Base-by-base conservation (phyloP, 92 coral and sea anemone genomes). In the Pocillopora grandis region DNA sequence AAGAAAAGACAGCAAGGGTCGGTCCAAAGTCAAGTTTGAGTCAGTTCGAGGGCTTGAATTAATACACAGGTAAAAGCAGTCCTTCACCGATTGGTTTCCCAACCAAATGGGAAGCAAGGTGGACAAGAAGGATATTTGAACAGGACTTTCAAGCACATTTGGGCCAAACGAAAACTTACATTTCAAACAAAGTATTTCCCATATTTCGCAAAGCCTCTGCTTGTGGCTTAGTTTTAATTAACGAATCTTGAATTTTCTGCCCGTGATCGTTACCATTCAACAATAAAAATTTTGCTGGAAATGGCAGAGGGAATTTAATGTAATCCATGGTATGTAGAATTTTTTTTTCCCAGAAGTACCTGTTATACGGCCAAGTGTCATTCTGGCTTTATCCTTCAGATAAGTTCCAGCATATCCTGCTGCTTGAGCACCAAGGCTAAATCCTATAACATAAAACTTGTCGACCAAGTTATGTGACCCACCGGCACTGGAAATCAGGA, bases 381-480 rank as follows among this genome's bases (percentile, higher is more conserved):
- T 71, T 20, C 75, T 42, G 52, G 52, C 66, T 10, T 68, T 19
- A 71, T 59, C 57, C 69, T 82, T 72, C 77, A 89, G 79, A 58
- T 76, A 17, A 58, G 66, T 73, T n/a, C 95, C 95, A 63, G 93
- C 93, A 52, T 89, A 87, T 8, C 95, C 95, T 66, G 91, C 92
- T 12, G 85, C 73, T 16, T 92, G 95, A 48, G 91, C 95, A 1
- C 95, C 95, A 37, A 92, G 82, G 68, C 95, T 92, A 68, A 87
- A 80, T 27, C 95, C 95, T 20, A 92, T 69, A 37, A 92, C 59
- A 62, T 92, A 87, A 62, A 89, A 85, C 15, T 82, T 73, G 9
- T 80, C 68, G 10, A 83, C 66, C 48, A 15, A 75, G 19, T 10
- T 20, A 13, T 78, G 71, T 12, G 85, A 36, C 31, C 78, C 85